These are phyloP conservation scores for Araneus ventricosus DNA, from an alignment of 1,140 invertebrate genomes.

Conservation along the genomic window DNA sequence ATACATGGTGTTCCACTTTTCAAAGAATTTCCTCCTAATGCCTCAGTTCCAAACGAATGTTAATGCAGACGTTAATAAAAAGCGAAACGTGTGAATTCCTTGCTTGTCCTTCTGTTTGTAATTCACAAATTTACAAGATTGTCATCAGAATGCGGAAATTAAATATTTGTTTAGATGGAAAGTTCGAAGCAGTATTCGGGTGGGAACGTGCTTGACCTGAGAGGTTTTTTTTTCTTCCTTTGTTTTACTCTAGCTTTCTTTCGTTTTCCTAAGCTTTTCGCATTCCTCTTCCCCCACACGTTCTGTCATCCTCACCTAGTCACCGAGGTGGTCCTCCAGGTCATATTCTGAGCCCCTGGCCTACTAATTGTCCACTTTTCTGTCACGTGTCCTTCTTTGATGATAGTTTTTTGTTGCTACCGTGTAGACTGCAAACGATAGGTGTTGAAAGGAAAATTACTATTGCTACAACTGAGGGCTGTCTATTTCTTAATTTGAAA, in stretches of 20 bases:
- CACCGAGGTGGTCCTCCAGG: neutral
- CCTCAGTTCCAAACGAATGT: neutral
- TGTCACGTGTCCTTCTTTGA: neutral
- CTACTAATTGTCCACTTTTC: neutral
- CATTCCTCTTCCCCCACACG: neutral
- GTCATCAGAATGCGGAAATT: conserved; percentile 21
- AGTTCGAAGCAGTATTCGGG: neutral
- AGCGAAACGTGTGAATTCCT: neutral
- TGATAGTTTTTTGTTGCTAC: neutral
- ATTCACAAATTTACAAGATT: conserved; percentile 14
- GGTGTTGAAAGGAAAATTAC: neutral
- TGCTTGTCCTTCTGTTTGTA: neutral
- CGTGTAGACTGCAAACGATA: neutral
- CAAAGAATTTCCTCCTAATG: neutral
- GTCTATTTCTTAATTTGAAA: no score
- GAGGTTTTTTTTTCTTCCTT: neutral
- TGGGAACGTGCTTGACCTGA: conserved; percentile 29
- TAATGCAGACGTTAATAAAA: neutral
- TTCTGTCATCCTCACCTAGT: neutral
- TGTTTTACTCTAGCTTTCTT: neutral
- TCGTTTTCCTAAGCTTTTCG: neutral
- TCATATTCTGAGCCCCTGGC: conserved; percentile 7
- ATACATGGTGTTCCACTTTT: neutral
- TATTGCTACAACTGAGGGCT: neutral
- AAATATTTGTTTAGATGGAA: neutral